Percentiles rank a stretch among this genome's conserved stretches.
phyloP scores from a whole-genome alignment of 2,797 vertebrate species.

The Sebastes kiyomatsui region DNA sequence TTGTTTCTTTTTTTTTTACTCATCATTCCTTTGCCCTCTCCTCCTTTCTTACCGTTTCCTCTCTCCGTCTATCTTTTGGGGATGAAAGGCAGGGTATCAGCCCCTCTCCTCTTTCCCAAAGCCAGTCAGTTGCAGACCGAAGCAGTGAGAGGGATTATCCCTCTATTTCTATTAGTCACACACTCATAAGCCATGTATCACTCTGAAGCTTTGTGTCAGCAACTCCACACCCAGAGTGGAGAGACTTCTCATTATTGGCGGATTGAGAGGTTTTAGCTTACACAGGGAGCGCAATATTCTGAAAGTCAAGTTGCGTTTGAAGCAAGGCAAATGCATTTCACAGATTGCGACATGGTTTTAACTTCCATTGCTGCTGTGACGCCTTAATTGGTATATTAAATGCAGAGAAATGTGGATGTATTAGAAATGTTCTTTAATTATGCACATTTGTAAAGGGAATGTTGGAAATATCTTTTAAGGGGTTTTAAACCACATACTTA shows the following conservation, averaged over 20 bases:
- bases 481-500: not conserved
- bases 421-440: conserved; percentile 10
- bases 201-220: conserved; percentile 80
- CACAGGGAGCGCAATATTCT: conserved; percentile 40
- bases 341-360: conserved; percentile 38
- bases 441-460: conserved; percentile 1
- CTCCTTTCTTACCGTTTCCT: conserved; percentile 32
- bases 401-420: not conserved
- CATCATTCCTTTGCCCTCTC: conserved; percentile 44
- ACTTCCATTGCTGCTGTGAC: not conserved
- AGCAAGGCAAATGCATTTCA: conserved; percentile 49
- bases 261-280: conserved; percentile 72
- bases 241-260: conserved; percentile 74
- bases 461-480: not conserved
- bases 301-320: conserved; percentile 47
- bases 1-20: conserved; percentile 7
- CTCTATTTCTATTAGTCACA: conserved; percentile 80
- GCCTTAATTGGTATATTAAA: conserved; percentile 40
- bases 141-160: conserved; percentile 78
- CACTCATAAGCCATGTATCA: conserved; percentile 79
- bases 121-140: conserved; percentile 74
- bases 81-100: conserved; percentile 64
- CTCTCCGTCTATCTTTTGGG: conserved; percentile 42
- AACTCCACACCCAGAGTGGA: conserved; percentile 67
- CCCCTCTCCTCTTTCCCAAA: conserved; percentile 56